Percentiles rank a stretch among this genome's conserved stretches.
phyloP scores from a whole-genome alignment of 2,888 invertebrate species.

The Folsomia manolachei region DNA sequence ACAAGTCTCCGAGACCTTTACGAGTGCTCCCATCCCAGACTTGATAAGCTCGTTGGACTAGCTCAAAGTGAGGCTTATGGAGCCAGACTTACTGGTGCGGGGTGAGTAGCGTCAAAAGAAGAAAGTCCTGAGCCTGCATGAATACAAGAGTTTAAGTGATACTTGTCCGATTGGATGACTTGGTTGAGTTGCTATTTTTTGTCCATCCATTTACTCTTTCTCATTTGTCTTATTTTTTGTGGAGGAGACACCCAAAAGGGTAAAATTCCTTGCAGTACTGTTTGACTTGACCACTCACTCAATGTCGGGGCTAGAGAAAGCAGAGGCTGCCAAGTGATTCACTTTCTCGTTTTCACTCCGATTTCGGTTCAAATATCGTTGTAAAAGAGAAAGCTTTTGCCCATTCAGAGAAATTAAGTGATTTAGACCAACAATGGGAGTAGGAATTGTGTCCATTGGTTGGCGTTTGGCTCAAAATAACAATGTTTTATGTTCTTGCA shows the following conservation, averaged over 20 bases:
- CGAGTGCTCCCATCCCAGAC: conserved; percentile 86
- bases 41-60: conserved; percentile 77
- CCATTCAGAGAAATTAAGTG: too few species aligned
- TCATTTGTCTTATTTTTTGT: not conserved
- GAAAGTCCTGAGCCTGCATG: too few species aligned
- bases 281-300: not conserved
- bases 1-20: conserved; percentile 77
- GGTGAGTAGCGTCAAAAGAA: too few species aligned
- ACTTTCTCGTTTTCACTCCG: too few species aligned
- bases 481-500: too few species aligned
- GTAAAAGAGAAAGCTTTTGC: too few species aligned
- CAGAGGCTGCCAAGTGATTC: too few species aligned
- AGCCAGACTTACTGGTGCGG: conserved; percentile 93
- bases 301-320: not conserved
- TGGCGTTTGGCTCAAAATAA: too few species aligned
- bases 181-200: not conserved
- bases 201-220: not conserved
- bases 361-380: too few species aligned
- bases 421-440: too few species aligned
- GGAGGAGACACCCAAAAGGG: not conserved
- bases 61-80: conserved; percentile 70
- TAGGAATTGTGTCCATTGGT: too few species aligned
- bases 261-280: not conserved
- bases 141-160: too few species aligned
- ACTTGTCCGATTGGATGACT: not conserved